Evolutionary conservation across 2,888 invertebrate species (phyloP).

Genomic region (Drosophila austrosaltans): DNA sequence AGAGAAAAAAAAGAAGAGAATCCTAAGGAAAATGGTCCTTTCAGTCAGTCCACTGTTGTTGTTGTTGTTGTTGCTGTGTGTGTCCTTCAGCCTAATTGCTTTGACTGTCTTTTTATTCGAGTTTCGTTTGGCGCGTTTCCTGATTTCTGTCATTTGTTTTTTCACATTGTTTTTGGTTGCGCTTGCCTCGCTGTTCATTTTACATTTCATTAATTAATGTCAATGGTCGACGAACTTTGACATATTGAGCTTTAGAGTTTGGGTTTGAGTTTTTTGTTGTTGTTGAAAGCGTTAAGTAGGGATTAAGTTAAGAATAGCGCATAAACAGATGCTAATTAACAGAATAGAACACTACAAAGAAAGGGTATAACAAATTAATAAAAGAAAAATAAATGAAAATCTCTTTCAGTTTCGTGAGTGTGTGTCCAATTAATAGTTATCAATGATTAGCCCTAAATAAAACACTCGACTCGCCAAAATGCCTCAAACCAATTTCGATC

Average conservation of each 20-base stretch:
- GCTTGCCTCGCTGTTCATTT: conserved; percentile 56
- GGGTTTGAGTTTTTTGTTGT: too few species aligned
- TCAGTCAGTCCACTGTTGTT: too few species aligned
- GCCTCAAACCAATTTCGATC: conserved; percentile 39
- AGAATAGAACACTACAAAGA: background rate
- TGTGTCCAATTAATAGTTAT: background rate
- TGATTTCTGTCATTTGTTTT: conserved; percentile 37
- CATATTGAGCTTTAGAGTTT: conserved; percentile 64
- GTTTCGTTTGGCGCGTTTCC: conserved; percentile 52
- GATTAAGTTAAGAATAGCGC: background rate
- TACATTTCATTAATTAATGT: conserved; percentile 79
- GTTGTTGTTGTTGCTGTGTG: background rate
- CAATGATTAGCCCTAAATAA: background rate
- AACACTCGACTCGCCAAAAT: background rate
- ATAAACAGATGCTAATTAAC: background rate
- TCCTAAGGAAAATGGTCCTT: too few species aligned
- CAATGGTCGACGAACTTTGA: conserved; percentile 71
- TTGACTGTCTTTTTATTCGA: conserved; percentile 46
- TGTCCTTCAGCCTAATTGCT: conserved; percentile 69
- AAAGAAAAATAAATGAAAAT: too few species aligned
- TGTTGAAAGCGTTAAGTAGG: background rate
- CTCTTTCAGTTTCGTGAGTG: too few species aligned
- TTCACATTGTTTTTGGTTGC: conserved; percentile 13
- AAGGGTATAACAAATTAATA: background rate
- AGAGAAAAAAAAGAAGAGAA: too few species aligned